Base-by-base conservation (phyloP, 1,140 invertebrate species). In the Chrysopa pallens region DNA sequence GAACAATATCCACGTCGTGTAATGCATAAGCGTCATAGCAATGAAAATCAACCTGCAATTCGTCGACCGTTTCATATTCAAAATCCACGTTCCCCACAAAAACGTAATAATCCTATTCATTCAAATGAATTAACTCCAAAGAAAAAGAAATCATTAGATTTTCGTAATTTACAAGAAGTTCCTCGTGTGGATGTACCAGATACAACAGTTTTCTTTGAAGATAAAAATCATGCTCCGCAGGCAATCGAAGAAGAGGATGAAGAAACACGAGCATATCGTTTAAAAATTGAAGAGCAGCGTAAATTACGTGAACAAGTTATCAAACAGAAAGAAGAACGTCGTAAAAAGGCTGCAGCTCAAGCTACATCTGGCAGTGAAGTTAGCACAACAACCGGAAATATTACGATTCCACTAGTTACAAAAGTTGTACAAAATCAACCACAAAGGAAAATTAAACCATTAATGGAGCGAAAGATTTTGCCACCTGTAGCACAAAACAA, bases 201-300 rank as follows among this genome's bases (percentile, higher is more conserved):
- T 17, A 41, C 40, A n/a, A 41, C 40, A 13, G 31, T 33, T 33
- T 11, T 33, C 17, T 37, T 40, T 46, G 8, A 12, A 23, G 23
- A 43, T 48, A 23, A 13, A 39, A 12, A 38, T 41, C 41, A 23
- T 38, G 29, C 47, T 15, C 29, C 40, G 14, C 29, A 46, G 14
- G 15, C 29, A 43, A 17, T n/a, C 42, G 48, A 48, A 48, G 67
- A 72, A 36, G 69, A 72, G 42, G 74, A 77, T 54, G 72, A 73
- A 44, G 72, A 75, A 53, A 74, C 72, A 50, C 61, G 63, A 38
- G 69, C 68, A 17, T 76, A 76, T 49, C 60, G 70, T n/a, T 60
- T 68, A 43, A 71, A 74, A 52, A 74, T 78, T 48, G 74, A 76
- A 51, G 72, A 77, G 51, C 74, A 78, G 48, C 75, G 74, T 51